phyloP scores from a whole-genome alignment of 2,797 vertebrate species.

The Cyclura pinguis region DNA sequence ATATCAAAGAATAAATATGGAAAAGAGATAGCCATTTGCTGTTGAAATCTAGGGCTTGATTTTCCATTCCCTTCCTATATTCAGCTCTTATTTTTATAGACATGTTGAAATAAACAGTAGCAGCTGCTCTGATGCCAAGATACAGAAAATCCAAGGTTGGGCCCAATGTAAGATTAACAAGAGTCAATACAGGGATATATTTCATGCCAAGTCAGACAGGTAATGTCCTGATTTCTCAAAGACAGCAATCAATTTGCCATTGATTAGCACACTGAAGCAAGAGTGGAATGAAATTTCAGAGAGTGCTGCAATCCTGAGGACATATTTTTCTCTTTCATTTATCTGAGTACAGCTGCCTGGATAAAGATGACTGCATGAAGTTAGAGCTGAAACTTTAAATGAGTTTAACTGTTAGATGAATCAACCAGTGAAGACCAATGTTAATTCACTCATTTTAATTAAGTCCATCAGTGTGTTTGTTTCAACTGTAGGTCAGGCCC shows the following conservation, averaged over 20 bases:
- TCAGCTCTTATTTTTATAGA: constrained; percentile 28
- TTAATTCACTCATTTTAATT: not conserved
- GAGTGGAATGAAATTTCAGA: not conserved
- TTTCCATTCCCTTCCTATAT: constrained; percentile 23
- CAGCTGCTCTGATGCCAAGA: constrained; percentile 2
- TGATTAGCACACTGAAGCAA: constrained; percentile 8
- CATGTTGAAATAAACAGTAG: constrained; percentile 17
- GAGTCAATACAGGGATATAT: not conserved
- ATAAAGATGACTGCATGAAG: not conserved
- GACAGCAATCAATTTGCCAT: constrained; percentile 37
- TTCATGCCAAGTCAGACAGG: constrained; percentile 13
- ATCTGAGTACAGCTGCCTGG: not conserved
- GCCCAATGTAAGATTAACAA: not conserved
- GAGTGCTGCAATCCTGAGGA: not conserved
- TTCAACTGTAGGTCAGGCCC: not conserved
- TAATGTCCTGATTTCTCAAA: constrained; percentile 51
- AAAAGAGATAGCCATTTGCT: constrained; percentile 12
- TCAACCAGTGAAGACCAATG: not conserved
- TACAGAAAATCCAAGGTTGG: constrained; percentile 8
- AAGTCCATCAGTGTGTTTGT: not conserved
- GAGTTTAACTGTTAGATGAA: not conserved
- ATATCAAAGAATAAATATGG: not conserved
- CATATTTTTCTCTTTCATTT: not conserved
- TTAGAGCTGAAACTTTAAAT: not conserved
- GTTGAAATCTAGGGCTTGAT: constrained; percentile 10